Evolutionary conservation across 1,140 invertebrate genomes (phyloP), one percentile per base, ranked within the genome.

Genomic region (Pogonognathellus flavescens): DNA sequence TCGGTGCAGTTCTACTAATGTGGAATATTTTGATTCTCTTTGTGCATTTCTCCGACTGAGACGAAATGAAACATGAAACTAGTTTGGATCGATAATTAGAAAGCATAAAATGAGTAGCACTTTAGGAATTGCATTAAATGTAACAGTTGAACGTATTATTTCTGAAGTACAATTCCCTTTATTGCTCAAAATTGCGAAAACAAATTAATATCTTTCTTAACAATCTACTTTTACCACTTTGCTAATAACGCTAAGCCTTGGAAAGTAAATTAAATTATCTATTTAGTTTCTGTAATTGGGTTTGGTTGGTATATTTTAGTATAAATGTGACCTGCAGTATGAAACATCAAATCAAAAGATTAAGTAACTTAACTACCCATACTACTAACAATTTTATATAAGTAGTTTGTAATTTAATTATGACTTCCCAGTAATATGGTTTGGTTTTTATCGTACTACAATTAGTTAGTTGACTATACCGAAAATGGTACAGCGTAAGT

Each of bases 401-500:
- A 60, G 62, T 66, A 31, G 25, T 66, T 66, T 66, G 20, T 20
- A 25, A 66, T 25, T 13, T 25, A 25, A 20, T 66, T 66, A 20
- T 14, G 22, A 66, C 59, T 8, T 60, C 1, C 8, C 10, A 25
- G 20, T 22, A 25, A 66, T 20, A 25, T 66, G 20, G 14, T 25
- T 66, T 66, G 62, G 14, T 25, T 66, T 66, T 66, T 66, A 25
- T 66, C 22, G 11, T 66, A 10, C 10, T 66, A 66, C 4, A 14
- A 76, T 25, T 76, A 41, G 18, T 25, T 76, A 41, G 18, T 66
- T 41, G 25, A 49, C 41, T 50, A 20, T 31, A 76, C 70, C 41
- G 18, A n/a, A 62, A 62, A 3, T 62, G 53, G 25, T 76, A n/a
- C 41, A n/a, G 70, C n/a, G 31, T 31, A 76, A 76, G 70, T 76